Evolutionary conservation across 37 sponge, comb jelly and placozoan genomes (phyloP), one percentile per base, ranked within the genome.

Genomic region (Petrosia ficiformis): DNA sequence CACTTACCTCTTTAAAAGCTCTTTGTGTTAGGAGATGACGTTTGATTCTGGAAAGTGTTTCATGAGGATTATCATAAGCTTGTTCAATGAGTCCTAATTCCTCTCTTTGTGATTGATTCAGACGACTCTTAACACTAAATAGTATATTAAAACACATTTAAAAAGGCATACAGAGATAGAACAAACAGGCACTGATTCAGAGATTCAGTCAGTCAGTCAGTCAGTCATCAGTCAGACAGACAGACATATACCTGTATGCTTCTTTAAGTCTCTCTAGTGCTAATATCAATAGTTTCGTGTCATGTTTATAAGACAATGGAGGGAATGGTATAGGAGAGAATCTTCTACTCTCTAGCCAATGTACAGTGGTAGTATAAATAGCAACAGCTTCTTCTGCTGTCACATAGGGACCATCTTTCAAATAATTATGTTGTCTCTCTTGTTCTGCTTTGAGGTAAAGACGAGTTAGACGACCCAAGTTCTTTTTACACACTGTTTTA

Each of bases 401-500:
- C 38, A 98, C 84, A 74, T 98, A 98, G 36, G 99, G 99, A 2
- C 99, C 99, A 83, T 98, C 99, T 80, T 98, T 98, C 41, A 98
- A 78, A 86, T 98, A 98, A 79, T 98, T 98, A 78, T 98, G 99
- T 67, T 98, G 99, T 67, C 99, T 77, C 81, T 98, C 99, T 59
- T 98, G 99, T 72, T 98, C 99, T 0, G 99, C 99, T 68, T 98
- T 98, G 72, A 98, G 77, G 77, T 98, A 98, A 57, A 98, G 84
- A 21, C 99, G 58, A 19, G 99, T 98, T 64, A 98, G 80, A 0
- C 99, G 80, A 0, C 99, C 99, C n/a, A 98, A 94, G 87, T 98
- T 98, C 94, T 98, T 98, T 82, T 98, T 98, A 67, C 99, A 98
- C 19, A 98, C 99, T 4, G 99, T 98, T 72, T 98, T 98, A 84